Base-by-base conservation (phyloP, 2,113 vertebrate genomes). In the Ctenodactylus gundi region DNA sequence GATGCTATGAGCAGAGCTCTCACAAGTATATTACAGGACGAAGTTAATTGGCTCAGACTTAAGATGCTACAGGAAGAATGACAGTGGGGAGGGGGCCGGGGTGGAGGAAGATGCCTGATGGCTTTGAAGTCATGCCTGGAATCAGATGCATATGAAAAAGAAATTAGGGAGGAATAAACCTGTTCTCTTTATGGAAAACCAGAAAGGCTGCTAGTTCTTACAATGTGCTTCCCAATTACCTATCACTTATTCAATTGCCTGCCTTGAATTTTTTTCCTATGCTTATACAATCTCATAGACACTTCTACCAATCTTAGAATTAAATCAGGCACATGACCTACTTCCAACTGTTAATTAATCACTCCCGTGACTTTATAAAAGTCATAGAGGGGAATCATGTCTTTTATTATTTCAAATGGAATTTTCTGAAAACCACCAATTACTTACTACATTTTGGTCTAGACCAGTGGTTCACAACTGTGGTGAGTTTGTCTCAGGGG, bases 391-490 rank as follows among this genome's bases (percentile, higher is more conserved):
- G n/a, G 44, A 51, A 72, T 34, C 93, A 25, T 67, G 23, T 94
- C 77, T 88, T 94, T 90, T 89, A 92, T 78, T 92, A 77, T 91
- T 93, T 92, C 81, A 95, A 95, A 91, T 82, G 49, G 36, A 91
- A 93, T 94, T 94, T 84, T 14, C 73, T 34, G 27, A 77, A 97
- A 94, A 62, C 62, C 77, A 92, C 77, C 96, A 90, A 92, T 95
- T 83, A 85, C 64, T 89, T 94, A 90, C 53, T 91, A 96, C 80
- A 92, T 95, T 90, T 96, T 93, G n/a, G 39, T 93, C 60, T 97
- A 94, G 39, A 90, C 44, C 58, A 92, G 41, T 76, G 34, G 44
- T 91, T 89, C 87, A 91, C 55, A 85, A 62, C 39, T 27, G 41
- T 46, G 27, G 46, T 31, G 21, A 92, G 80, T 91, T 83, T 87